Conservation (phyloP, 2,113 vertebrate species). For the Eclectus roratus region DNA sequence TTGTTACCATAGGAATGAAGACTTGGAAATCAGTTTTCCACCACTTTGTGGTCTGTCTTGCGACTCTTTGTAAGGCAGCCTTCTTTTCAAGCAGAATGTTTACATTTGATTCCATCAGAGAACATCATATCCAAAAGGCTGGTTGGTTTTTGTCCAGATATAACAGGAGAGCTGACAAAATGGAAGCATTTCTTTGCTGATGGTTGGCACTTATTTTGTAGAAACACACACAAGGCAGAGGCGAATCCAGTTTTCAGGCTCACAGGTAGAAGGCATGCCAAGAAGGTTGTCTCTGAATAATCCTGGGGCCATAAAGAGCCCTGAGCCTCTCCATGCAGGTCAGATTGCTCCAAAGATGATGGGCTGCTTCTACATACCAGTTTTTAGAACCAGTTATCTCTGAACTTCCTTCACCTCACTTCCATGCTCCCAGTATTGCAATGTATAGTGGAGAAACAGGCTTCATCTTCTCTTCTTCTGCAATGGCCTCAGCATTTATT, state of each 20-base stretch:
- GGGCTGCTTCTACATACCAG: not conserved
- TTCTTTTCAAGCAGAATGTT: not conserved
- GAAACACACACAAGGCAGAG: not conserved
- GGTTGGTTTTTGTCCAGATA: not conserved
- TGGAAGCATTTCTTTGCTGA: not conserved
- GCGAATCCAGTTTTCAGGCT: not conserved
- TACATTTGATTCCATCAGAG: not conserved
- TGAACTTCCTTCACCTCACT: not conserved
- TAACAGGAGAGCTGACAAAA: not conserved
- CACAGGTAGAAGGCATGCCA: not conserved
- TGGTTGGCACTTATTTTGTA: not conserved
- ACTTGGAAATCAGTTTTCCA: not conserved
- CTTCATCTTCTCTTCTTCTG: not conserved
- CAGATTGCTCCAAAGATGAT: not conserved
- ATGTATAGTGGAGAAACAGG: not conserved
- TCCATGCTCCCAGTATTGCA: rapidly evolving
- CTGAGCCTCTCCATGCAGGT: not conserved
- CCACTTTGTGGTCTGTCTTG: not conserved
- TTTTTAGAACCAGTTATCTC: not conserved
- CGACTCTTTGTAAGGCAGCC: not conserved
- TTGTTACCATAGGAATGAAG: not conserved
- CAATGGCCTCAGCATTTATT: not conserved
- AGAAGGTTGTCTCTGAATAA: not conserved
- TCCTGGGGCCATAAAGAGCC: not conserved
- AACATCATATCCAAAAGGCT: not conserved